Base-by-base conservation (phyloP, 2,797 vertebrate species). In the Lophotriccus pileatus region DNA sequence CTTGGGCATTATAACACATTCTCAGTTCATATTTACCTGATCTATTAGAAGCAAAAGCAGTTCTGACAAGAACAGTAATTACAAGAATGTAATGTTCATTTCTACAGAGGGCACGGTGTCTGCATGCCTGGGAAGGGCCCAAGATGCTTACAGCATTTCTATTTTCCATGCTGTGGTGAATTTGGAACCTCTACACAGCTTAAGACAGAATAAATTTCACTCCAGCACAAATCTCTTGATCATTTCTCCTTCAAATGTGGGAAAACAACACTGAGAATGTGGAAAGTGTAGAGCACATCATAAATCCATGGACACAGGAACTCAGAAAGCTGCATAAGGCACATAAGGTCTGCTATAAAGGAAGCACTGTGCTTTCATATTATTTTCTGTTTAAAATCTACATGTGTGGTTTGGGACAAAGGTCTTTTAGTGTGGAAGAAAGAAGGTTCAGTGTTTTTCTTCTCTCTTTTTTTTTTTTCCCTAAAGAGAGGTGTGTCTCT, bases 361-460 rank as follows among this genome's bases (percentile, higher is more conserved):
- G 96, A 95, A 98, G 97, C 97, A 95, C 97, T 98, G 98, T 98
- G 97, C 96, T 98, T 97, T 97, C 97, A 97, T 96, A 97, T 97
- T 97, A 97, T 98, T 98, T 97, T 97, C 97, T 97, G 97, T 97
- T 97, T 97, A 95, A 97, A 97, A 97, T 97, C 98, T 96, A 98
- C 98, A 97, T 98, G 98, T 98, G 98, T 98, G 98, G 98, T 97
- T 98, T 96, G 92, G 72, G 97, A 98, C 98, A 98, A 98, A 98
- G 98, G 97, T 94, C 97, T 97, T 98, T 98, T 98, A 98, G 97
- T 98, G 92, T 97, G 94, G 95, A 97, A 97, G 95, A 98, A 96
- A 97, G 96, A 98, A 96, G 97, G 95, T 94, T 96, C 96, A 97
- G 95, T 98, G 95, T 97, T 98, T 95, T 97, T 97, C 83, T 89